Conservation (phyloP, 2,797 vertebrate species). For the Oreortyx pictus region DNA sequence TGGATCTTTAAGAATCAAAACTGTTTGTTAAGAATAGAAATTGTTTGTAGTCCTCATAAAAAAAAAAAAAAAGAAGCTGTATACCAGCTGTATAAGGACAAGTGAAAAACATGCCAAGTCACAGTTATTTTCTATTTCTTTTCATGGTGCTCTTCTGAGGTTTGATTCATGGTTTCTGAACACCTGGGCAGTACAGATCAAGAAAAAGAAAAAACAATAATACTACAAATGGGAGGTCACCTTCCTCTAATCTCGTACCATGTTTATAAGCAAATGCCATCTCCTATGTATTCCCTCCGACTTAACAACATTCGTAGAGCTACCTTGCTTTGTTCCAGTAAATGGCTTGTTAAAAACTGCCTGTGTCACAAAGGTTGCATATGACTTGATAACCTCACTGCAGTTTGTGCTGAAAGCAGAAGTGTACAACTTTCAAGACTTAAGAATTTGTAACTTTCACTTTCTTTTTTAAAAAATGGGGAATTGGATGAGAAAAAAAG, state of each 20-base stretch:
- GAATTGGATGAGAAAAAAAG: background rate
- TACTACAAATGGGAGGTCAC: background rate
- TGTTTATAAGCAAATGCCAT: background rate
- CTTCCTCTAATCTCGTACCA: background rate
- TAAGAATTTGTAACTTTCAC: background rate
- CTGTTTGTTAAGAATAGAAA: background rate
- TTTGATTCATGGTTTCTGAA: background rate
- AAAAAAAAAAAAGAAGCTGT: background rate
- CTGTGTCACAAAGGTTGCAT: background rate
- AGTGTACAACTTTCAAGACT: background rate
- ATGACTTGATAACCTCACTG: background rate
- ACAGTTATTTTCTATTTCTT: background rate
- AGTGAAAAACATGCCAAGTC: background rate
- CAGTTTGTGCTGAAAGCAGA: background rate
- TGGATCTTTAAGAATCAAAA: background rate
- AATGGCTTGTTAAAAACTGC: background rate
- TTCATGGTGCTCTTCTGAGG: background rate
- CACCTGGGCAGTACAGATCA: background rate
- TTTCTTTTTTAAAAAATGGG: accelerated
- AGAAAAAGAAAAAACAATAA: background rate
- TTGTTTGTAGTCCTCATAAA: background rate
- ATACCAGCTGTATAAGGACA: background rate
- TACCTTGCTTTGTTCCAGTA: background rate
- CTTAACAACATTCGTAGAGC: background rate
- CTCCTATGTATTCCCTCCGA: background rate